phyloP scores from a whole-genome alignment of 2,888 invertebrate species.

The Sarcophaga subvicina region DNA sequence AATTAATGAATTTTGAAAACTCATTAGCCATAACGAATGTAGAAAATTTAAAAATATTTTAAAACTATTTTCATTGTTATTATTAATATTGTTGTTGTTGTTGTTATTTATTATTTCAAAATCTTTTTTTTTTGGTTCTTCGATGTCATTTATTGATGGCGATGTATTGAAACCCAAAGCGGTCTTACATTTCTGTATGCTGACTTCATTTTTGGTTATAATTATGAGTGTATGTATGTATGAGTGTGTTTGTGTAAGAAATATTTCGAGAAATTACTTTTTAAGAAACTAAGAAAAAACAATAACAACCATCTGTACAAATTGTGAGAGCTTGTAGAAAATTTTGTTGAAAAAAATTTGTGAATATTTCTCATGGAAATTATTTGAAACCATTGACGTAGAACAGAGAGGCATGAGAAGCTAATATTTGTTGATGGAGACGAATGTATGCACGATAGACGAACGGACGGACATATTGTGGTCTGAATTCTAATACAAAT shows the following conservation, averaged over 20 bases:
- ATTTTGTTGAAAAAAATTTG: not conserved
- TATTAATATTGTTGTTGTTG: not conserved
- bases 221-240: not conserved
- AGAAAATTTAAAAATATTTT: not conserved
- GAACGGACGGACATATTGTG: too few species aligned
- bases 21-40: slow-evolving; percentile 2
- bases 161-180: too few species aligned
- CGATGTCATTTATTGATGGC: not conserved
- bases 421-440: too few species aligned
- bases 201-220: too few species aligned
- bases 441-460: too few species aligned
- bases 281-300: not conserved
- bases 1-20: slow-evolving; percentile 17
- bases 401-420: too few species aligned
- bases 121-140: not conserved
- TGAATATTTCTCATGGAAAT: not conserved
- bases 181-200: too few species aligned
- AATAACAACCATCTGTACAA: too few species aligned
- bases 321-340: not conserved
- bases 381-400: not conserved
- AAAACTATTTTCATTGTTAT: not conserved
- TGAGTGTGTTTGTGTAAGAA: not conserved
- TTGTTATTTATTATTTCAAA: not conserved
- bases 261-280: not conserved
- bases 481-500: too few species aligned